A percentile compares a stretch with the other conserved stretches of the same genome.
Evolutionary conservation across 1,140 invertebrate genomes (phyloP).

Genomic region (Bombus impatiens): DNA sequence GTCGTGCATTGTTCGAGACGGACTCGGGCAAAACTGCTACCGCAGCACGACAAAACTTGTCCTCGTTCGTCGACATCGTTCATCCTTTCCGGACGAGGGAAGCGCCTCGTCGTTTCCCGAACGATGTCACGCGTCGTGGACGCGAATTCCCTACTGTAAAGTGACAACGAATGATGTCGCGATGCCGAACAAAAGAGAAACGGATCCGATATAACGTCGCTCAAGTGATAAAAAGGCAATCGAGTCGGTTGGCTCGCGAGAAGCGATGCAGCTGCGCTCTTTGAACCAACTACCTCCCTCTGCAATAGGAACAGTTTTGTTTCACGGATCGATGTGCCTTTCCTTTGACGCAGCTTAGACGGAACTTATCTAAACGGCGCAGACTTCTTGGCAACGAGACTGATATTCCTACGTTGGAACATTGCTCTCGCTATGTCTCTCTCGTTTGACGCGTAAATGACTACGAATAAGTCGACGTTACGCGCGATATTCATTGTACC

Average conservation of each 20-base stretch:
- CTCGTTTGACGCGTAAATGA: neutral
- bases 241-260: neutral
- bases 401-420: neutral
- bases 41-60: neutral
- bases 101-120: neutral
- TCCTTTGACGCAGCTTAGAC: constrained; percentile 7
- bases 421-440: neutral
- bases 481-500: neutral
- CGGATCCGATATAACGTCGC: neutral
- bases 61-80: neutral
- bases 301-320: constrained; percentile 14
- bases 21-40: neutral
- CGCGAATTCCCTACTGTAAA: neutral
- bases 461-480: neutral
- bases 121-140: neutral
- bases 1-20: neutral
- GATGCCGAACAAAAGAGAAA: neutral
- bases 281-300: neutral
- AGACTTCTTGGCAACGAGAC: neutral
- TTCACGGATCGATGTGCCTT: neutral
- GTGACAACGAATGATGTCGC: neutral
- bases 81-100: neutral
- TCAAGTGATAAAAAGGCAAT: constrained; percentile 17
- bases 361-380: constrained; percentile 8
- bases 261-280: neutral